Conservation (phyloP, 2,888 invertebrate species). For the Gryllus longicercus region DNA sequence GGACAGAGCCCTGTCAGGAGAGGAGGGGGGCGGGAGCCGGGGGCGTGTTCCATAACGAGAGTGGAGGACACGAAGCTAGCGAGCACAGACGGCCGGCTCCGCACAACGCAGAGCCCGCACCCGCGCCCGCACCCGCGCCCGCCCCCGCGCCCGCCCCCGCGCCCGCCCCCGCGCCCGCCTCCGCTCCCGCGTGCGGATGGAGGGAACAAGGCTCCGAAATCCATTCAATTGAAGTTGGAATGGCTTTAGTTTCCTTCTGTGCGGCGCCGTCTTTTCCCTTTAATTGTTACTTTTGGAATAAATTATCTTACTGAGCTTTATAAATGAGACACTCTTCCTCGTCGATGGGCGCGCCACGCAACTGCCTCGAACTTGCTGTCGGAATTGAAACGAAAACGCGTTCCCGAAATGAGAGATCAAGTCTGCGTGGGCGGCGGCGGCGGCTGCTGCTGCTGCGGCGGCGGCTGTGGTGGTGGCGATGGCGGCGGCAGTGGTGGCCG, state of each 20-base stretch:
- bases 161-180: too few species aligned
- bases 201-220: neutral
- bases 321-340: neutral
- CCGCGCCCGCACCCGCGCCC: too few species aligned
- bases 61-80: too few species aligned
- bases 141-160: too few species aligned
- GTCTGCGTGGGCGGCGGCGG: slow-evolving; percentile 41
- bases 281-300: slow-evolving; percentile 17
- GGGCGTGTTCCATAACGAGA: too few species aligned
- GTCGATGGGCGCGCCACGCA: neutral
- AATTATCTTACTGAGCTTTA: slow-evolving; percentile 10
- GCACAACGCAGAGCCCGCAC: too few species aligned
- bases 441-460: slow-evolving; percentile 40
- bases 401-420: slow-evolving; percentile 10
- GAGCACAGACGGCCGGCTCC: too few species aligned
- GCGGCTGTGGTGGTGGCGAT: slow-evolving; percentile 32
- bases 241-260: slow-evolving; percentile 11
- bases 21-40: too few species aligned
- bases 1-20: too few species aligned
- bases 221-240: slow-evolving; percentile 10
- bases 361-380: neutral
- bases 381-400: neutral
- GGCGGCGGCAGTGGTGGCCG: too few species aligned
- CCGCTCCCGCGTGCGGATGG: neutral
- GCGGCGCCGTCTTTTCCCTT: neutral